Evolutionary conservation across 2,797 vertebrate genomes (phyloP), one percentile per base, ranked within the genome.

Genomic region (Mallotus villosus): DNA sequence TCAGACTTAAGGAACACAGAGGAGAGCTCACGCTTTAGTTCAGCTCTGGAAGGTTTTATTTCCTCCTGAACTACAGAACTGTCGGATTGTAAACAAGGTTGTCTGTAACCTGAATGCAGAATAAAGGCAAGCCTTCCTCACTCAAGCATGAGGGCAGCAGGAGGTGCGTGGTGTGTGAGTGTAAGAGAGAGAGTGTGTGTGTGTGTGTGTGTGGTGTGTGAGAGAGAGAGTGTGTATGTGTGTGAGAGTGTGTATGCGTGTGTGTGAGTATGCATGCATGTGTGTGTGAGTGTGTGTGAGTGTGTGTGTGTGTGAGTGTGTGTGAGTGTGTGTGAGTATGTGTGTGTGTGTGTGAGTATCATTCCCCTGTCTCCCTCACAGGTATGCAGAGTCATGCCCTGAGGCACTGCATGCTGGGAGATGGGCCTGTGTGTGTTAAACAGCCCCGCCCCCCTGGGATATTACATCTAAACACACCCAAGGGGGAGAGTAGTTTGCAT

Each of bases 401-500:
- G 9, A 21, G 78, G 80, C 73, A 79, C 63, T 70, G 65, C 21
- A 24, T 68, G 37, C 71, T 21, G 14, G 57, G 71, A 67, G 25
- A 58, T 41, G 37, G 49, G 70, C 68, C 65, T 68, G 57, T 76
- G 64, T 49, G 34, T 55, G 59, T 72, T 53, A 74, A 27, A 5
- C 25, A 67, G 41, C 74, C 55, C 74, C 34, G 49, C 83, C 63
- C 66, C 70, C 5, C 67, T 76, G 66, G 68, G 46, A 74, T 82
- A 84, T 85, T 80, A 82, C 71, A 78, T 73, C 66, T 69, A 71
- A 77, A 72, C 71, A 66, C 71, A 74, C 70, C 66, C 66, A 73
- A 51, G 63, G 51, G 67, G 37, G 8, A 24, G 25, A 41, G 11
- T 1, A 41, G 11, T 11, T 11, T 11, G 11, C 9, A 14, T 11